Percentiles rank a stretch among this genome's conserved stretches.
Conservation (phyloP, 2,113 vertebrate genomes). For the Capra hircus region DNA sequence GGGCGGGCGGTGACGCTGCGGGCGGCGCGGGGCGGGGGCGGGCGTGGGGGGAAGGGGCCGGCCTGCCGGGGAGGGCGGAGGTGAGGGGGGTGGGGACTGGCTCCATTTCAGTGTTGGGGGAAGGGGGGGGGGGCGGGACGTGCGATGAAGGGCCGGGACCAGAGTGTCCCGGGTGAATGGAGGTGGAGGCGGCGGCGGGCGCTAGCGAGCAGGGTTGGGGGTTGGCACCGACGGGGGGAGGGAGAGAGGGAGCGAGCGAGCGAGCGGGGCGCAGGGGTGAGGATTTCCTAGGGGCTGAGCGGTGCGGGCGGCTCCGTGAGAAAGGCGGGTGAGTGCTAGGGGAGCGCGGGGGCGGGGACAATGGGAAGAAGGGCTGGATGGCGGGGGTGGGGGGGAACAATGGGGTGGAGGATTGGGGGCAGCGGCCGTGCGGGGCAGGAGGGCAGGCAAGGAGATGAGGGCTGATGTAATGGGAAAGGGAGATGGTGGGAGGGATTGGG, state of each 20-base stretch:
- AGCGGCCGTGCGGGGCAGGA: not conserved
- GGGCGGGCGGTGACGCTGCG: slow-evolving; percentile 47
- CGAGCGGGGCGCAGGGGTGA: not conserved
- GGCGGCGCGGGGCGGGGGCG: slow-evolving; percentile 30
- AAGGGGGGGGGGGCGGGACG: not conserved
- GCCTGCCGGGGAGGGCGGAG: slow-evolving; percentile 28
- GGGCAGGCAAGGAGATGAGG: not conserved
- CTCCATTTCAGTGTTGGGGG: not conserved
- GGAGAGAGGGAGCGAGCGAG: not conserved
- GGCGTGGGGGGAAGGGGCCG: slow-evolving; percentile 1
- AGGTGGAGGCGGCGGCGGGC: slow-evolving; percentile 32
- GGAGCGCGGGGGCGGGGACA: slow-evolving; percentile 62
- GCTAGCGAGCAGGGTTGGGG: not conserved
- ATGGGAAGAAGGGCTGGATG: slow-evolving; percentile 33
- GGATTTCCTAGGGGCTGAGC: not conserved
- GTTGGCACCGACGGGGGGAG: not conserved
- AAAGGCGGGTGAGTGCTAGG: slow-evolving; percentile 30
- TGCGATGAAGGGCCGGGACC: slow-evolving; percentile 36
- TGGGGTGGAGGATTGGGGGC: slow-evolving; percentile 18
- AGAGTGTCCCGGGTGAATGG: slow-evolving; percentile 51
- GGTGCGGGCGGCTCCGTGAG: slow-evolving; percentile 25
- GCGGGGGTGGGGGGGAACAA: not conserved
- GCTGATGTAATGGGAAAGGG: slow-evolving; percentile 32
- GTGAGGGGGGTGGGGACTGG: slow-evolving; percentile 28
- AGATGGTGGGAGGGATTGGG: not conserved